Evolutionary conservation across 2,113 vertebrate genomes (phyloP).

Genomic region (Xyliphius kryptos): DNA sequence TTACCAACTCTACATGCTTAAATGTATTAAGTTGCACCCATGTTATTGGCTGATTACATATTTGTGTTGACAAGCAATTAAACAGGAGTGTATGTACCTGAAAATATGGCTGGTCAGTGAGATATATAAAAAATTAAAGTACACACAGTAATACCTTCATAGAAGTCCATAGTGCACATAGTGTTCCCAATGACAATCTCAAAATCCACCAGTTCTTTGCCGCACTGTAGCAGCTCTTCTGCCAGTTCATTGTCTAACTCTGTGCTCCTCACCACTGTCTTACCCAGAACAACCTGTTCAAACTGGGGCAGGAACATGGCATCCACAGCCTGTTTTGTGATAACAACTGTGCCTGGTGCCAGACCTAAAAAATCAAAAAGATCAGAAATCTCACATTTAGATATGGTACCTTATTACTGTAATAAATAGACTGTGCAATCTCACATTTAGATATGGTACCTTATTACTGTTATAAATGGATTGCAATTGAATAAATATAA

Average conservation of each 20-base stretch:
- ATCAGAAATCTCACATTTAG: background rate
- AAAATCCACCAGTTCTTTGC: conserved; percentile 72
- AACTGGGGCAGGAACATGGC: conserved; percentile 75
- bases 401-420: too few relatives aligned
- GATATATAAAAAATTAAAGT: too few relatives aligned
- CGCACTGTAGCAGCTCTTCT: conserved; percentile 73
- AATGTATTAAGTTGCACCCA: too few relatives aligned
- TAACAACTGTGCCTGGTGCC: conserved; percentile 83
- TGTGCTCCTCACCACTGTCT: conserved; percentile 70
- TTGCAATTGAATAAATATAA: background rate
- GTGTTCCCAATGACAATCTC: conserved; percentile 79
- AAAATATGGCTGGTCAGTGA: too few relatives aligned
- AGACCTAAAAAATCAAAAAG: conserved; percentile 58
- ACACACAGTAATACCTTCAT: conserved; percentile 74
- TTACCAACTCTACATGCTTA: too few relatives aligned
- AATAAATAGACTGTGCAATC: too few relatives aligned
- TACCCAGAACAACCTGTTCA: conserved; percentile 82
- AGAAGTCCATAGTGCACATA: conserved; percentile 94
- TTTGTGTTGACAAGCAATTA: too few relatives aligned
- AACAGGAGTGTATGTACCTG: too few relatives aligned
- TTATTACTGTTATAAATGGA: too few relatives aligned
- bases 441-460: too few relatives aligned
- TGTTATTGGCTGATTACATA: too few relatives aligned
- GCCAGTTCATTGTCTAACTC: conserved; percentile 67
- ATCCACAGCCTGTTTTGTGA: conserved; percentile 82